Percentiles rank a stretch among this genome's conserved stretches.
Evolutionary conservation across 2,797 vertebrate genomes (phyloP).

Genomic region (Tangara arthus): DNA sequence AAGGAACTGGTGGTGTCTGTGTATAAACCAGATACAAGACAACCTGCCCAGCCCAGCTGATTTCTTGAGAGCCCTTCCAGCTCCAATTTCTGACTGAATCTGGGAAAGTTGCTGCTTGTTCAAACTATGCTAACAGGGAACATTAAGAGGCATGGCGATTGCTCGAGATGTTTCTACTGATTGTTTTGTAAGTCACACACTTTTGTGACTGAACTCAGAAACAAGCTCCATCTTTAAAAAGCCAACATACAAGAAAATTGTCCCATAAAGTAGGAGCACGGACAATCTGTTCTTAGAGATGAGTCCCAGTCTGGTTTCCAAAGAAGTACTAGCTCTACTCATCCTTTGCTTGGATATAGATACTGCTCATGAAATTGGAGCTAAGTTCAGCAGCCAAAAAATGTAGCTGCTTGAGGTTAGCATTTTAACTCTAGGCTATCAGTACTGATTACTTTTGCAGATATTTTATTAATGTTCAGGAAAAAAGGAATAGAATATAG

Average conservation of each 20-base stretch:
- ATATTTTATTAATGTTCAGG: background rate
- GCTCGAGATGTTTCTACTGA: background rate
- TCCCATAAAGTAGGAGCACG: background rate
- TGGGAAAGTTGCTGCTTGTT: background rate
- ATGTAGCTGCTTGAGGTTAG: background rate
- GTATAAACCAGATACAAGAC: background rate
- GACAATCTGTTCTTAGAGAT: background rate
- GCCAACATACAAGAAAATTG: background rate
- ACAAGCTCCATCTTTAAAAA: background rate
- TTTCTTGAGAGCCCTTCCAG: background rate
- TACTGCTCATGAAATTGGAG: background rate
- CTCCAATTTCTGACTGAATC: background rate
- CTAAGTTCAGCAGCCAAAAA: background rate
- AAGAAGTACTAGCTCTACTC: background rate
- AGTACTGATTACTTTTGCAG: background rate
- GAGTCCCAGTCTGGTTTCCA: background rate
- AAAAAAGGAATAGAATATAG: background rate
- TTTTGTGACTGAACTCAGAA: background rate
- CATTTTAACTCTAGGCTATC: background rate
- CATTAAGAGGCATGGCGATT: background rate
- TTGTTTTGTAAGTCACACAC: background rate
- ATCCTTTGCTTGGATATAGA: background rate
- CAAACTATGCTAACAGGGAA: background rate
- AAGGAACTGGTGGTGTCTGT: background rate
- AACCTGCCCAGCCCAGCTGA: background rate